Conservation (phyloP, 2,888 invertebrate species). For the Trachelus troglodyta region DNA sequence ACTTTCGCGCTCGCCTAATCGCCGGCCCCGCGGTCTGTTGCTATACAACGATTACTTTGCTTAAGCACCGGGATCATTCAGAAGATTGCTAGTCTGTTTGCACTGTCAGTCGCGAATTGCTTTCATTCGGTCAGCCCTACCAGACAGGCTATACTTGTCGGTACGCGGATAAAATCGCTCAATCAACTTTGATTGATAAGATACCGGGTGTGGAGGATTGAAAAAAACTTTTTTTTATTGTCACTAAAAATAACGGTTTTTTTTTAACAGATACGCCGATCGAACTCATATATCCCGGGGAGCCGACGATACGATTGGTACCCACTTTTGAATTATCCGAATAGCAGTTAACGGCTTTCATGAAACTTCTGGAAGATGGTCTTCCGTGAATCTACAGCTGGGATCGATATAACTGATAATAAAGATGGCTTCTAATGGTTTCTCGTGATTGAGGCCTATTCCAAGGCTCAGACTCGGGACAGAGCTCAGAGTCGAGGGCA, state of each 20-base stretch:
- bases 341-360: not conserved
- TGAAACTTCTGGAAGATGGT: not conserved
- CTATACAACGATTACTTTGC: slow-evolving; percentile 57
- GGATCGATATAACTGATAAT: slow-evolving; percentile 23
- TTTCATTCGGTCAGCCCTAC: slow-evolving; percentile 58
- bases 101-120: slow-evolving; percentile 63
- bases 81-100: slow-evolving; percentile 65
- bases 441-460: slow-evolving; percentile 24
- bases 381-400: not conserved
- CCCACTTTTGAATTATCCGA: not conserved
- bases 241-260: too few relatives aligned
- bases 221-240: not conserved
- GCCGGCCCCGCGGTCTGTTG: slow-evolving; percentile 48
- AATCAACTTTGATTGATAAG: slow-evolving; percentile 41
- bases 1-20: slow-evolving; percentile 40
- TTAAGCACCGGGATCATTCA: slow-evolving; percentile 61
- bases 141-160: slow-evolving; percentile 62
- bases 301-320: not conserved
- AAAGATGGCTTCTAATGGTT: slow-evolving; percentile 30
- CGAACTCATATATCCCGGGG: not conserved
- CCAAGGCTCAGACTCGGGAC: slow-evolving; percentile 14
- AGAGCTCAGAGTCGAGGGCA: not conserved
- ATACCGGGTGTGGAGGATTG: not conserved
- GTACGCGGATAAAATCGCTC: slow-evolving; percentile 55
- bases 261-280: not conserved